Evolutionary conservation across 2,113 vertebrate species (phyloP), one percentile per base, ranked within the genome.

Genomic region (Oreochromis aureus): DNA sequence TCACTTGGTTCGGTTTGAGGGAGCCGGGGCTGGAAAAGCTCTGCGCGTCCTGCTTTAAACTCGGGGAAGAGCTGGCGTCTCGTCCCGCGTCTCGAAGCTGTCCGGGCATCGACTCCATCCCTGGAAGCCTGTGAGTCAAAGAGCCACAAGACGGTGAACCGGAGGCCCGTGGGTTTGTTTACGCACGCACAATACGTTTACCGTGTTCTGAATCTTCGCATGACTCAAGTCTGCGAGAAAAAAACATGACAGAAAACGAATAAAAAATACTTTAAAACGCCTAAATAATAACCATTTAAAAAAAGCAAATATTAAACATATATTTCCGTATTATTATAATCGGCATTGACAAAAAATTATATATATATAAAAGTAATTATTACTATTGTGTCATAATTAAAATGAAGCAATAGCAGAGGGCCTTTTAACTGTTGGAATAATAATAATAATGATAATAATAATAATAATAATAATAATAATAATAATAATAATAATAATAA

Each of bases 1-100:
- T 98, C 94, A 99, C 98, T 93, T 98, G 98, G 95, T 99, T 99
- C 30, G 98, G 97, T 87, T 98, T 99, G 86, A 99, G 97, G 87
- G 97, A 95, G 94, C 95, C 95, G 95, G 97, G 95, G 86, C 97
- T 94, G 24, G 98, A 95, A 93, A 98, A 98, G 81, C 93, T 92
- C 94, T 97, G 97, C 69, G 97, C 94, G 94, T 98, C 98, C 92
- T 97, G 97, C 94, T 99, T 98, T 12, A 96, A 97, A 92, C 93
- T 96, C 73, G 98, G 97, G 83, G 98, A 97, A 89, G 98, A 97
- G 96, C 96, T 97, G 96, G 96, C 93, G 87, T 99, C 98, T 92
- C 97, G 97, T 90, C 97, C 97, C 82, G 96, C 95, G 90, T 95
- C 94, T 93, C 97, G 96, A 95, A 98, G 96, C 95, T 98, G 98